A percentile compares a stretch with the other conserved stretches of the same genome.
phyloP scores from a whole-genome alignment of 2,888 invertebrate genomes.

The Ennomos erosarius region DNA sequence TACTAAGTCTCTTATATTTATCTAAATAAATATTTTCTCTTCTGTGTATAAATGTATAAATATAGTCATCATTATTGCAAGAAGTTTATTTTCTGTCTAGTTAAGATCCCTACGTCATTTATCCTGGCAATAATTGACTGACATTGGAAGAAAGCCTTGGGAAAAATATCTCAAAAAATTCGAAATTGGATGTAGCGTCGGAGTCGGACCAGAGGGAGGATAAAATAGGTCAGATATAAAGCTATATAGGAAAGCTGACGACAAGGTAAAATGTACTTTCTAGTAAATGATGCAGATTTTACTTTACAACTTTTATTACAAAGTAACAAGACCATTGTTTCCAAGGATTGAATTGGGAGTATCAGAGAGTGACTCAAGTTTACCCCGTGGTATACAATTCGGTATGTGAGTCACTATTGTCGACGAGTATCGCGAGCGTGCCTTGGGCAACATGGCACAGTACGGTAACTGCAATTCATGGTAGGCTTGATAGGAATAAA shows the following conservation, averaged over 20 bases:
- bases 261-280: neutral
- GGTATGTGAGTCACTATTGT: slow-evolving; percentile 15
- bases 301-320: too few species aligned
- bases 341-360: too few species aligned
- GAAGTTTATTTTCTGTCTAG: too few species aligned
- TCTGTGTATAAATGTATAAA: too few species aligned
- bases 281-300: neutral
- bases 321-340: too few species aligned
- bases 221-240: slow-evolving; percentile 8
- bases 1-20: too few species aligned
- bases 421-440: slow-evolving; percentile 8
- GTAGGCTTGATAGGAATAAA: slow-evolving; percentile 11
- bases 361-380: too few species aligned
- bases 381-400: slow-evolving; percentile 2
- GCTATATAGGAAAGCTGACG: neutral
- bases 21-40: too few species aligned
- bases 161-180: slow-evolving; percentile 3
- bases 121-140: slow-evolving; percentile 12
- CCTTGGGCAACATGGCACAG: slow-evolving; percentile 17
- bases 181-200: slow-evolving; percentile 7
- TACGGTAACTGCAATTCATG: slow-evolving; percentile 16
- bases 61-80: too few species aligned
- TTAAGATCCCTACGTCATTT: slow-evolving; percentile 5
- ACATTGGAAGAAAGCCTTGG: slow-evolving; percentile 1
- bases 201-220: neutral